Conservation (phyloP, 2,888 invertebrate genomes). For the Pristionchus japonicus region DNA sequence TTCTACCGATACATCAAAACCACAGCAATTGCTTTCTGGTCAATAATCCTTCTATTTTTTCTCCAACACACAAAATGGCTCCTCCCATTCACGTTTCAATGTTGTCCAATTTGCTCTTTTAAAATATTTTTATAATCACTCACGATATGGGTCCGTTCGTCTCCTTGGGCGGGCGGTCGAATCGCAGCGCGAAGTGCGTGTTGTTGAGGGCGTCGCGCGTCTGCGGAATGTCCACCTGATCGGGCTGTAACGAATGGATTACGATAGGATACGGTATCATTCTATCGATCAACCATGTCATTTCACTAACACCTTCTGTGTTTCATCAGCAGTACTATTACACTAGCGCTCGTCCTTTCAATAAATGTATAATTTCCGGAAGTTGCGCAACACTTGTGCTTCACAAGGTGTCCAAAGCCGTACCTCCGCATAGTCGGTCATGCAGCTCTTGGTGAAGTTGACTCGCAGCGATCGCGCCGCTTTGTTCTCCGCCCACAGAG, state of each 20-base stretch:
- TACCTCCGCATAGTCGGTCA: conserved; percentile 68
- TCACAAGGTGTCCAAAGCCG: not conserved
- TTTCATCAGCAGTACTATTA: too few relatives aligned
- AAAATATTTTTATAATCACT: too few relatives aligned
- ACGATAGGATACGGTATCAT: not conserved
- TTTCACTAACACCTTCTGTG: too few relatives aligned
- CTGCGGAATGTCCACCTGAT: conserved; percentile 61
- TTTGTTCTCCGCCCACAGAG: conserved; percentile 73
- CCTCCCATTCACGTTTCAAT: too few relatives aligned
- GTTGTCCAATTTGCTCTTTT: too few relatives aligned
- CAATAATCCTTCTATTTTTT: too few relatives aligned
- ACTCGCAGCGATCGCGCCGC: conserved; percentile 66
- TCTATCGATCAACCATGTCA: too few relatives aligned
- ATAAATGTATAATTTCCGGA: too few relatives aligned
- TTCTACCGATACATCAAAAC: too few relatives aligned
- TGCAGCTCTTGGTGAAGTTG: conserved; percentile 63
- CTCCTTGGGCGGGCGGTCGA: conserved; percentile 66
- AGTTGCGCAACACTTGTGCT: not conserved
- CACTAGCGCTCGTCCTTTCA: not conserved
- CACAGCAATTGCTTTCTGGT: too few relatives aligned
- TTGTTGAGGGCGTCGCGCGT: conserved; percentile 59
- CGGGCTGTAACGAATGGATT: conserved; percentile 18
- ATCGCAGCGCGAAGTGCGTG: conserved; percentile 67
- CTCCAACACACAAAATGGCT: too few relatives aligned
- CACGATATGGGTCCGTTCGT: conserved; percentile 73